Conservation (phyloP, 2,797 vertebrate species). For the Myotis planiceps region DNA sequence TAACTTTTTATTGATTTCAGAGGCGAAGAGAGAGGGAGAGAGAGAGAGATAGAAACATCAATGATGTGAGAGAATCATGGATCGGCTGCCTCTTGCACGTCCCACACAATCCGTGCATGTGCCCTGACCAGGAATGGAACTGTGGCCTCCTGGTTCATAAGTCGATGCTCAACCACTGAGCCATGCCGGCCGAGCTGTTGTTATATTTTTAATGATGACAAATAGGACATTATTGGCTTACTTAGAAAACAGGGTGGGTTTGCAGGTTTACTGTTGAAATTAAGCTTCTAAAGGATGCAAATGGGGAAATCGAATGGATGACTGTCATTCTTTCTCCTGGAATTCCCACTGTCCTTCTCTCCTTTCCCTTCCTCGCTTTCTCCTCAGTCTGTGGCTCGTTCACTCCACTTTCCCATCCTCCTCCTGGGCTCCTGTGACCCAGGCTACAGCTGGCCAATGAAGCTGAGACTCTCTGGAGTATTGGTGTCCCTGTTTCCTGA, state of each 20-base stretch:
- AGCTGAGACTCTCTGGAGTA: background rate
- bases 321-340: background rate
- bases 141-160: too few species aligned
- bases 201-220: background rate
- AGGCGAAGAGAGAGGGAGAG: too few species aligned
- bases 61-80: too few species aligned
- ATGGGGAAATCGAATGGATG: background rate
- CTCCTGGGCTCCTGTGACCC: background rate
- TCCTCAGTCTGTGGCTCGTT: background rate
- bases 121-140: too few species aligned
- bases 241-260: background rate
- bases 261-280: background rate
- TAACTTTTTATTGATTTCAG: too few species aligned
- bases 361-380: background rate
- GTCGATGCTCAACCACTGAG: too few species aligned
- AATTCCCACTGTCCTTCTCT: background rate
- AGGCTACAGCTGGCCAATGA: background rate
- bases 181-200: too few species aligned
- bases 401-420: background rate
- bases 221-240: background rate
- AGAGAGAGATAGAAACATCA: too few species aligned
- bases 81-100: too few species aligned
- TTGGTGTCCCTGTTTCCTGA: background rate
- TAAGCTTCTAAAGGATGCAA: slow-evolving; percentile 35
- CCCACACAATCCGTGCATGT: too few species aligned